Base-by-base conservation (phyloP, 2,888 invertebrate species). In the Clivina fossor region DNA sequence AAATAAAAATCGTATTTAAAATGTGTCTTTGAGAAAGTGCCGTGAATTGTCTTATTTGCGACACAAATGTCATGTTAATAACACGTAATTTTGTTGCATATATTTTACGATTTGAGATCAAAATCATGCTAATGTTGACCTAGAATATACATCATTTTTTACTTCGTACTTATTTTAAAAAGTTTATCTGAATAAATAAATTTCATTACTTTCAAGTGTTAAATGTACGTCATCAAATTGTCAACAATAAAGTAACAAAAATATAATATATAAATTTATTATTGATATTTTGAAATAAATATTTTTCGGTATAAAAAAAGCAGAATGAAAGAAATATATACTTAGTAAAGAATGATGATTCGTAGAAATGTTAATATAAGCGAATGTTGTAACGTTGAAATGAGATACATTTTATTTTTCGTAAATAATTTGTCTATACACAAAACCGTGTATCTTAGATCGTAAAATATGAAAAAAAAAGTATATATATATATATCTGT, bases 1-100 rank as follows among this genome's bases (percentile, higher is more conserved):
- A 49, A 49, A 38, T 38, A 48, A 48, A 41, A 49, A 49, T 49
- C 49, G 40, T 49, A 49, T 53, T 55, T 46, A 46, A 55, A 55
- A 55, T 55, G 55, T 55, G 55, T 55, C 55, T 47, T 55, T 55
- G 40, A 55, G 55, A 55, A 53, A 55, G 55, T 55, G 55, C 55
- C 47, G 55, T 55, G 55, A 55, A 37, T 35, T 54, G 22, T 43
- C 28, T 43, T 44, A 47, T 46, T 47, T 55, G 46, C 54, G 54
- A 54, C 54, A 54, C 51, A 51, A 43, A 37, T 48, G 51, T 51
- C 51, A 51, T 30, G 38, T 49, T 49, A 38, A 38, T 24, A 41
- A 51, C 32, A 46, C 37, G 37, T 44, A 33, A 37, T 37, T 37
- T 24, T 19, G 32, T 47, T 47, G 37, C 13, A 7, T 26, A 53